These are phyloP conservation scores for Sturnus vulgaris DNA, from an alignment of 2,113 vertebrate genomes.

Conservation along the genomic window DNA sequence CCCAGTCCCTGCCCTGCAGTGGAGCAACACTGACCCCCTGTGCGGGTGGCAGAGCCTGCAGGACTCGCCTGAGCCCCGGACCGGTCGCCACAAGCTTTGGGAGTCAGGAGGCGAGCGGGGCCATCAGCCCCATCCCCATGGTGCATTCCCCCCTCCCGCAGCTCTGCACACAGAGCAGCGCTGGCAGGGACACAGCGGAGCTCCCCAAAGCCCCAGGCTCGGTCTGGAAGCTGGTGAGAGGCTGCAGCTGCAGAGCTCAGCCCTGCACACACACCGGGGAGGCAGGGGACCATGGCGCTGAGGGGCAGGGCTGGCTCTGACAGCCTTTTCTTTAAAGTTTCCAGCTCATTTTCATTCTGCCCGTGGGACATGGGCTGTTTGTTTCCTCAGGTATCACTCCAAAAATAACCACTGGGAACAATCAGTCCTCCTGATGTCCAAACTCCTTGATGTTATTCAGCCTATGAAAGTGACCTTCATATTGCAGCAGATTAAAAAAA, in stretches of 20 bases:
- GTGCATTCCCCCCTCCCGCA: too few species aligned
- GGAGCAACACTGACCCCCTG: conserved; percentile 1
- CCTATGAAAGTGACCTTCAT: neutral
- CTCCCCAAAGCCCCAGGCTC: accelerated
- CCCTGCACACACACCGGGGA: accelerated
- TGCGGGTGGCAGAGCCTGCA: neutral
- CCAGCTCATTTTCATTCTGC: neutral
- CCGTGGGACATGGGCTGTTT: neutral
- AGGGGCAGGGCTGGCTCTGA: neutral
- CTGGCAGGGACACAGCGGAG: neutral
- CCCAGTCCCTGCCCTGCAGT: accelerated
- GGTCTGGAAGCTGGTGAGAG: accelerated
- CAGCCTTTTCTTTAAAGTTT: neutral
- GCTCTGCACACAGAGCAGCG: accelerated
- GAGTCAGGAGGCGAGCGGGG: accelerated
- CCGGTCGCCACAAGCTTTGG: neutral
- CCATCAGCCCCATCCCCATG: neutral
- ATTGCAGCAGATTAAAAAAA: neutral
- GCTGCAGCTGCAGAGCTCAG: neutral
- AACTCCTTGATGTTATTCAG: neutral
- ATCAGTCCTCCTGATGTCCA: neutral
- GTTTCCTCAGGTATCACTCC: neutral
- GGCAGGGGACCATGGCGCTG: accelerated
- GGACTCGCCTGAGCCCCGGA: too few species aligned
- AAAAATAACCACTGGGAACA: neutral